Evolutionary conservation across 2,113 vertebrate species (phyloP).

Genomic region (Serilophus lunatus): DNA sequence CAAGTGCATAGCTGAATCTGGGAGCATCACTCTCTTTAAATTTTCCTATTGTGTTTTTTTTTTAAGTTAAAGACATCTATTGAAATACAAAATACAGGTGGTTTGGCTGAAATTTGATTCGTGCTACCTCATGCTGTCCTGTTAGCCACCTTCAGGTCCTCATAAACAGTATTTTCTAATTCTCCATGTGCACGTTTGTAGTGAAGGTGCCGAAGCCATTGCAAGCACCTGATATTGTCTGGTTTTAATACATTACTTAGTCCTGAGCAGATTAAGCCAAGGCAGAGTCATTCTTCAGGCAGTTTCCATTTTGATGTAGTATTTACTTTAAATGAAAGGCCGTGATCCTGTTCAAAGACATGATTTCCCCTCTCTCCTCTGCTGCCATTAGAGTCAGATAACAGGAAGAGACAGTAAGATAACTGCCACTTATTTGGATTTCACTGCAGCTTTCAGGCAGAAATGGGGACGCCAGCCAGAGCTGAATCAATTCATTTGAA

Average conservation of each 20-base stretch:
- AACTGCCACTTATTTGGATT: slow-evolving; percentile 59
- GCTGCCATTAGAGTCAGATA: slow-evolving; percentile 60
- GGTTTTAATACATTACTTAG: slow-evolving; percentile 33
- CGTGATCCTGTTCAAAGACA: slow-evolving; percentile 45
- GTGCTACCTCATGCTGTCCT: background rate
- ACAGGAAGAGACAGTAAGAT: slow-evolving; percentile 63
- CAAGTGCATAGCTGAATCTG: background rate
- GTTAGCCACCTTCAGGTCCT: background rate
- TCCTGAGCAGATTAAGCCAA: background rate
- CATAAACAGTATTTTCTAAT: background rate
- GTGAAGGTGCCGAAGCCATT: background rate
- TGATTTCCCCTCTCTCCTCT: slow-evolving; percentile 21
- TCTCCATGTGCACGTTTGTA: background rate
- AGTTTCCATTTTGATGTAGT: slow-evolving; percentile 22
- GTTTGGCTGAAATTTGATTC: slow-evolving; percentile 9
- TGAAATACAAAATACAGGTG: slow-evolving; percentile 10
- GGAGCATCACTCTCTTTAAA: background rate
- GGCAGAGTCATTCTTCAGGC: background rate
- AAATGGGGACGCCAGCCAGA: slow-evolving; percentile 66
- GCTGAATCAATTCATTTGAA: slow-evolving; percentile 79
- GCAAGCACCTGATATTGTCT: background rate
- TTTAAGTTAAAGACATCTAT: background rate
- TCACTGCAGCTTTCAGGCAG: slow-evolving; percentile 56
- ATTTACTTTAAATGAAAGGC: slow-evolving; percentile 48
- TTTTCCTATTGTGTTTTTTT: background rate